Evolutionary conservation across 2,797 vertebrate species (phyloP).

Genomic region (Coccyzus lansbergi): DNA sequence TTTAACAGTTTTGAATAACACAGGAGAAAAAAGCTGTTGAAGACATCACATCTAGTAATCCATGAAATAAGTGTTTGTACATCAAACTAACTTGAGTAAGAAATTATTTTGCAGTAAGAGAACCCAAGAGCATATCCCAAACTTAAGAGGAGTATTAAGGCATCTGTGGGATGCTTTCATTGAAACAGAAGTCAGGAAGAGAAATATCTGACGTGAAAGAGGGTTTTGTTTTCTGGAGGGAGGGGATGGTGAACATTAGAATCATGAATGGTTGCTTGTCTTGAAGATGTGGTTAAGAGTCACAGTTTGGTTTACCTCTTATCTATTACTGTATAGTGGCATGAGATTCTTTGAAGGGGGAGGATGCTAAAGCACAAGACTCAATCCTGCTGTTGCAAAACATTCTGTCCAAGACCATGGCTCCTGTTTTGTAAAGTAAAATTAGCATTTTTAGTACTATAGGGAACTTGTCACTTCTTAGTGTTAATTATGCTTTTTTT

Average conservation of each 20-base stretch:
- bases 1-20: neutral
- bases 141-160: neutral
- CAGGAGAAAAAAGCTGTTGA: neutral
- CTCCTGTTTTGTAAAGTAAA: neutral
- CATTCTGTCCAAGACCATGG: neutral
- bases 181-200: neutral
- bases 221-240: neutral
- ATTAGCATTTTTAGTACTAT: neutral
- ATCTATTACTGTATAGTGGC: neutral
- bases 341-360: neutral
- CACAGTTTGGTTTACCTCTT: neutral
- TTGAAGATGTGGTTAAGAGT: neutral
- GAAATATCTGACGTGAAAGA: neutral
- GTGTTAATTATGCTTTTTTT: neutral
- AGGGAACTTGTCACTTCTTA: neutral
- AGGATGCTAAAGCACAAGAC: neutral
- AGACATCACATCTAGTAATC: neutral
- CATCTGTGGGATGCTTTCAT: neutral
- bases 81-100: accelerated
- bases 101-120: neutral
- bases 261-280: neutral
- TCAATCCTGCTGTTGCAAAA: neutral
- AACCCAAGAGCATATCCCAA: neutral
- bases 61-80: neutral
- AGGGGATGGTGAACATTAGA: neutral